Base-by-base conservation (phyloP, 2,113 vertebrate species). In the Cephalopterus ornatus region DNA sequence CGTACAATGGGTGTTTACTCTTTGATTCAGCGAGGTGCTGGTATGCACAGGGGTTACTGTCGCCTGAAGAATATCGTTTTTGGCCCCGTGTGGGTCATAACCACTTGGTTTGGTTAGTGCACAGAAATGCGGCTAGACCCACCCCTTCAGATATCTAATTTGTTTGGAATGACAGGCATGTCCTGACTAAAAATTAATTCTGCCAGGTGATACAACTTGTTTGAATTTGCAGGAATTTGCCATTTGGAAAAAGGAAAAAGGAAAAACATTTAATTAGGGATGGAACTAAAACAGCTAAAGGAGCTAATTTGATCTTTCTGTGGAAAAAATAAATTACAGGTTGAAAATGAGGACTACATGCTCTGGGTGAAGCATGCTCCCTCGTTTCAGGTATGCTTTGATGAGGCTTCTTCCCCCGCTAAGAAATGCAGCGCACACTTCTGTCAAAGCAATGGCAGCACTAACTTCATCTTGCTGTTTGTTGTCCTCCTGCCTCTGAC, bases 151-250 rank as follows among this genome's bases (percentile, higher is more conserved):
- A 95, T 85, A 95, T 46, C 97, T 97, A 96, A 97, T 96, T 97
- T 97, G 95, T 95, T 97, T 97, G 98, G 97, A 97, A 98, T 97
- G 97, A 97, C 79, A 97, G 95, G 97, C 97, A 98, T 97, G 98
- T 97, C 91, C 95, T 87, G 92, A 97, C 97, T 94, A 78, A 97
- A 96, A 97, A 88, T 92, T 94, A 97, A 96, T 95, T 97, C 95
- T 96, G 78, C 87, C 94, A 83, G 95, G 95, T 94, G 95, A 97
- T 97, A 96, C 6, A 89, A 98, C 97, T 96, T 98, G 97, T 98
- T 97, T 95, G 94, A 97, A 96, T 97, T 96, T 44, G 96, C 86
- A 97, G 96, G 96, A 97, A 97, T 97, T 96, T 82, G 93, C 96
- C 84, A 66, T 95, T 97, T 95, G 93, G 92, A 95, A 93, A 86